Evolutionary conservation across 2,888 invertebrate species (phyloP).

Genomic region (Linnaemya vulpina): DNA sequence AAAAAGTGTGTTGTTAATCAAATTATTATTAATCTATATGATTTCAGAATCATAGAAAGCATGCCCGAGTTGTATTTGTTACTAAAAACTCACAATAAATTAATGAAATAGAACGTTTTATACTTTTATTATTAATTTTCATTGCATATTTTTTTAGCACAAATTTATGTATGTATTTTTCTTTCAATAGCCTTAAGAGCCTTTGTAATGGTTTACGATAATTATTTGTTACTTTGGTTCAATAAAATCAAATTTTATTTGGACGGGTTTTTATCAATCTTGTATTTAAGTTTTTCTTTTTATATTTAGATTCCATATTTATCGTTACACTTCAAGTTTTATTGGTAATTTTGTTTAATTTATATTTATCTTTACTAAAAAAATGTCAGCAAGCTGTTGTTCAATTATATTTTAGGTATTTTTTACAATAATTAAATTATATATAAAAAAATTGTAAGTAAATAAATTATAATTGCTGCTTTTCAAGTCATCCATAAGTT

Average conservation of each 20-base stretch:
- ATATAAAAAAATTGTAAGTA: neutral
- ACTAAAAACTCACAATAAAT: neutral
- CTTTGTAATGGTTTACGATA: constrained; percentile 36
- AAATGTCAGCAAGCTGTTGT: neutral
- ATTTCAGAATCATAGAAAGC: neutral
- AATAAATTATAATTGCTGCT: too few species aligned
- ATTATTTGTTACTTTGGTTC: constrained; percentile 67
- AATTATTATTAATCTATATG: too few species aligned
- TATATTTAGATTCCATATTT: constrained; percentile 56
- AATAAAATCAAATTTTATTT: constrained; percentile 77
- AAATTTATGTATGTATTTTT: neutral
- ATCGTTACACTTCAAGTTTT: constrained; percentile 26
- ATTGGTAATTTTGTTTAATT: constrained; percentile 37
- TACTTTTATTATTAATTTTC: neutral
- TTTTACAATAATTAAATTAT: neutral
- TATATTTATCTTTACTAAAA: constrained; percentile 16
- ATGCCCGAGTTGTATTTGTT: constrained; percentile 11
- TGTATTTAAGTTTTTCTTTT: constrained; percentile 70
- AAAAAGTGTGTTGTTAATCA: too few species aligned
- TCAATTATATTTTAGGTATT: neutral
- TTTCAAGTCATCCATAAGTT: too few species aligned
- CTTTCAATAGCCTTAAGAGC: constrained; percentile 1
- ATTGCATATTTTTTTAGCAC: neutral
- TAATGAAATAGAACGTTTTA: constrained; percentile 3
- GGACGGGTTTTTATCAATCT: constrained; percentile 81